Evolutionary conservation across 2,888 invertebrate species (phyloP), one percentile per base, ranked within the genome.

Genomic region (Diogma glabrata): DNA sequence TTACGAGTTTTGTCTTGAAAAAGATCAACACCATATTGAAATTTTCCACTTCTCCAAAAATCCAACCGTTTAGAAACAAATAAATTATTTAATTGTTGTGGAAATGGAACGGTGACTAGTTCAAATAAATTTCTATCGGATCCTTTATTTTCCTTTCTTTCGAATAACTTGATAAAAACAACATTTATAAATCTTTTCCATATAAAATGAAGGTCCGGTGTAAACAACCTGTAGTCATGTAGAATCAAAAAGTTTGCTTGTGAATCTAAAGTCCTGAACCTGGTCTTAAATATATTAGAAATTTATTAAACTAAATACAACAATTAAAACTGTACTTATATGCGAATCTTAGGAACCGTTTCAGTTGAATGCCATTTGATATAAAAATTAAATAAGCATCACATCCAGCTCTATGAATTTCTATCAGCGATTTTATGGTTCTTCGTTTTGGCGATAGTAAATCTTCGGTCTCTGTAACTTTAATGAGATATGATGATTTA

Each of bases 161-260:
- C n/a, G 6, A 22, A 43, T 2, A 19, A 6, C 28, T 16, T 28
- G 3, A 47, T 69, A 57, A 89, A 89, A 7, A 88, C 66, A 0
- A 84, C 80, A 58, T 84, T 83, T 16, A 87, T 76, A 47, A 88
- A 79, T 54, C 83, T 75, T 54, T 81, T 83, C 89, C 89, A 89
- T 12, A 89, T 64, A 59, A 82, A 83, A 59, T 81, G 76, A 54
- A 84, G 69, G 5, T 81, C 75, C 55, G 75, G 73, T 49, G 73
- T 72, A 59, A 87, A 81, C 2, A 89, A 69, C 5, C 84, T 71
- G 52, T 73, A 69, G 64, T 89, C 87, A 63, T 85, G 75, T 0
- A 87, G 69, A 52, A 88, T 66, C 30, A 89, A 69, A 61, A 79
- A 88, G 57, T 79, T 81, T 1, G 82, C 79, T 60, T 81, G 74